phyloP scores from a whole-genome alignment of 2,797 vertebrate genomes.

The Poecilia gillii region DNA sequence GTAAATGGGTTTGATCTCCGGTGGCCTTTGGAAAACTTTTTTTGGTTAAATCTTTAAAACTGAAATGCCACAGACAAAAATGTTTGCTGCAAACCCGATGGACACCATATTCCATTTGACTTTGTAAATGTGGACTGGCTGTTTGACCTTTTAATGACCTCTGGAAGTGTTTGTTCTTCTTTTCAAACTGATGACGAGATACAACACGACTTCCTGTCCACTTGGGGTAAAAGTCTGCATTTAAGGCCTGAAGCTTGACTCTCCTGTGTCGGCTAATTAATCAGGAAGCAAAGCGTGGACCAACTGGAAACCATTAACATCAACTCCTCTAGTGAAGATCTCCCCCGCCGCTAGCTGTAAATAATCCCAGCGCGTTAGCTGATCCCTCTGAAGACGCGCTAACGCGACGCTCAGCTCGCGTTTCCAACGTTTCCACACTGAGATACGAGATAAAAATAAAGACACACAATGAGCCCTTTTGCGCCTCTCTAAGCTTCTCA shows the following conservation, averaged over 20 bases:
- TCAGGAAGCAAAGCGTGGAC: neutral
- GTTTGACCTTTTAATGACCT: no score
- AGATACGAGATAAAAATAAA: slow-evolving; percentile 41
- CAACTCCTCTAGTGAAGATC: slow-evolving; percentile 9
- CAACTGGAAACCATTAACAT: slow-evolving; percentile 9
- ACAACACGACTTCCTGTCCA: neutral
- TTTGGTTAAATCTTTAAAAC: no score
- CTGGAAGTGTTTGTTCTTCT: neutral
- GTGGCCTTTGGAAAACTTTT: no score
- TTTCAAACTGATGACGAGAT: neutral
- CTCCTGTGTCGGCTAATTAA: neutral
- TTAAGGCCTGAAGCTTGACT: neutral
- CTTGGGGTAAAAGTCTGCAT: neutral
- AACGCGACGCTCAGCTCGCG: slow-evolving; percentile 14
- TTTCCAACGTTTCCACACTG: slow-evolving; percentile 11
- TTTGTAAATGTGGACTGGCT: no score
- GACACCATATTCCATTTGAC: no score
- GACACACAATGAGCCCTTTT: neutral
- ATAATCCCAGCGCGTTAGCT: slow-evolving; percentile 24
- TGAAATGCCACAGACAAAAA: no score
- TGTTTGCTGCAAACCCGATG: no score
- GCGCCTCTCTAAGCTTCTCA: slow-evolving; percentile 18
- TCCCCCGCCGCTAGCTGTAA: neutral
- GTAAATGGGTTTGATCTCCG: no score
- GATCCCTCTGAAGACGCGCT: slow-evolving; percentile 21